Conservation (phyloP, 2,888 invertebrate genomes). For the Eugnorisma glareosa region DNA sequence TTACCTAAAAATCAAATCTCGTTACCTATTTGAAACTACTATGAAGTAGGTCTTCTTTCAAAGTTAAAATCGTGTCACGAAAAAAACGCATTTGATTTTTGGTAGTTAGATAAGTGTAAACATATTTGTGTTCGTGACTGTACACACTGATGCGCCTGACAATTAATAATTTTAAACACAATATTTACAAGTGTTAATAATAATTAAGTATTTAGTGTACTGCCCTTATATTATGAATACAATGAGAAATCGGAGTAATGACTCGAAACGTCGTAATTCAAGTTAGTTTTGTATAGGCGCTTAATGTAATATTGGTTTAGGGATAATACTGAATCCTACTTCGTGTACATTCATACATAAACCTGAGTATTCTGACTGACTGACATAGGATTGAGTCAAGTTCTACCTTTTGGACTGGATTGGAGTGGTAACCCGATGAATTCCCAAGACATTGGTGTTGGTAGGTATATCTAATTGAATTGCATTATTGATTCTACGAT, state of each 20-base stretch:
- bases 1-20: no score
- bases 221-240: neutral
- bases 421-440: neutral
- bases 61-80: neutral
- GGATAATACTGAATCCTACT: conserved; percentile 9
- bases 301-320: neutral
- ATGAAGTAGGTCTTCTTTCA: neutral
- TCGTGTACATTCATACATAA: neutral
- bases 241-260: neutral
- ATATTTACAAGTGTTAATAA: conserved; percentile 4
- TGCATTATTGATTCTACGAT: no score
- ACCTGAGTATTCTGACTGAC: neutral
- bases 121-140: neutral
- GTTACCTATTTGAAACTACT: neutral
- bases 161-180: conserved; percentile 18
- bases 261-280: conserved; percentile 29
- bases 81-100: neutral
- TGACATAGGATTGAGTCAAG: neutral
- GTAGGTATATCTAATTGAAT: no score
- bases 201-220: neutral
- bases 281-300: conserved; percentile 29
- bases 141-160: neutral
- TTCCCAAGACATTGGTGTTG: no score
- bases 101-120: neutral
- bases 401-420: neutral